A percentile compares a stretch with the other conserved stretches of the same genome.
Conservation (phyloP, 2,113 vertebrate species). For the crab-eating macaque (Macaca fascicularis) region T2T-MFA8v1.1 NC_088395.1:111898501-111899000, state of each 20-base stretch:
- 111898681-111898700: background rate
- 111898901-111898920: background rate
- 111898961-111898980: conserved; percentile 38
- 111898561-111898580: background rate
- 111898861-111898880: background rate
- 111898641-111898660: conserved; percentile 16
- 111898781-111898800: background rate
- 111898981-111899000: conserved; percentile 41
- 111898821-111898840: background rate
- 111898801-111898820: background rate
- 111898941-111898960: background rate
- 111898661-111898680: background rate
- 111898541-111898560: background rate
- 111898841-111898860: background rate
- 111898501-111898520: conserved; percentile 4
- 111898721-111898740: conserved; percentile 7
- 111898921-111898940: background rate
- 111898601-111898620: background rate
- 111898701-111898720: background rate
- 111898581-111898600: background rate
- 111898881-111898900: background rate
- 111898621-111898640: background rate
- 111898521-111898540: conserved; percentile 7
- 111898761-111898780: background rate
- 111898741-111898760: background rate